Percentiles rank a stretch among this genome's conserved stretches.
Evolutionary conservation across 2,113 vertebrate species (phyloP).

Genomic region (Clupea harengus): DNA sequence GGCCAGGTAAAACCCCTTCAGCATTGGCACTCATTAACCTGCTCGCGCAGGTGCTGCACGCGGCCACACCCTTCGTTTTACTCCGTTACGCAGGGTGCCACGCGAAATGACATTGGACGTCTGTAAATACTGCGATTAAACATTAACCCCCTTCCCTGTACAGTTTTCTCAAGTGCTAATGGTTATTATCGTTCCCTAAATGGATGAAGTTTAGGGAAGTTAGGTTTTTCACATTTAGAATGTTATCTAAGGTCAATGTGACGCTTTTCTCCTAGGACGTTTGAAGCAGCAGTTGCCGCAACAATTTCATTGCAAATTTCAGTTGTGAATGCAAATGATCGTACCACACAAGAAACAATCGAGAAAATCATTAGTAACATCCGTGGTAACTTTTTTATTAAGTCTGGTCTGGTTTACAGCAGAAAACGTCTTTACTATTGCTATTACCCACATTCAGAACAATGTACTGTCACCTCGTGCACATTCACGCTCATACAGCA

Average conservation of each 20-base stretch:
- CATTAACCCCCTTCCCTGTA: background rate
- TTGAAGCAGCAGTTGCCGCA: background rate
- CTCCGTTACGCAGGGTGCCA: background rate
- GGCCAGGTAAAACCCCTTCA: slow-evolving; percentile 15
- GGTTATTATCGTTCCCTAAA: no score
- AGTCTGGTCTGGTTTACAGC: slow-evolving; percentile 36
- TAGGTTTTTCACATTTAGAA: no score
- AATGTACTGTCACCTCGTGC: background rate
- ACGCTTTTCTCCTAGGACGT: background rate
- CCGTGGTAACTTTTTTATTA: slow-evolving; percentile 42
- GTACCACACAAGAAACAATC: background rate
- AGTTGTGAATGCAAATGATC: background rate
- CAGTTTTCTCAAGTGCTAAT: background rate
- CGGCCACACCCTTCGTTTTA: slow-evolving; percentile 18
- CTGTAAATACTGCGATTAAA: background rate
- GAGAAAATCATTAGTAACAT: background rate
- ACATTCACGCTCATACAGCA: background rate
- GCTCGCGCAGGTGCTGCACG: slow-evolving; percentile 48
- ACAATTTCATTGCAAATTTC: background rate
- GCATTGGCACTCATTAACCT: slow-evolving; percentile 60
- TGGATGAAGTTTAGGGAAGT: no score
- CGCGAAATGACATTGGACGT: background rate
- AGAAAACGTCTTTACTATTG: background rate
- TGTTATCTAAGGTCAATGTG: no score
- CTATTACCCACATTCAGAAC: background rate